phyloP scores from a whole-genome alignment of 2,888 invertebrate genomes.

The Hipparchia sbordonii region DNA sequence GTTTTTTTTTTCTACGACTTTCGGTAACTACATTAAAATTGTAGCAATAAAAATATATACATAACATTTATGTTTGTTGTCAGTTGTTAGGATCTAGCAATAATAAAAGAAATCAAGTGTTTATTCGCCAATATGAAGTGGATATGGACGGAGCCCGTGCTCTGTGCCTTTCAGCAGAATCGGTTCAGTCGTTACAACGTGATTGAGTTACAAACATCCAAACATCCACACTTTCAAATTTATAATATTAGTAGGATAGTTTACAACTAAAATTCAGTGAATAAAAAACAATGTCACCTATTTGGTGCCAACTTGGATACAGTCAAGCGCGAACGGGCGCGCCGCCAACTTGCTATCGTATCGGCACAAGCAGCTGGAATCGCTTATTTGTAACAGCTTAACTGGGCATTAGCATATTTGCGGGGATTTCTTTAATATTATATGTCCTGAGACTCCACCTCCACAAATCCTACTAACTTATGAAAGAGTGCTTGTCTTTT shows the following conservation, averaged over 20 bases:
- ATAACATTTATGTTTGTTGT: no score
- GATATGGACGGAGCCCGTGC: no score
- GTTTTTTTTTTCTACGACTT: not conserved
- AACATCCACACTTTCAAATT: no score
- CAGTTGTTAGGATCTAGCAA: no score
- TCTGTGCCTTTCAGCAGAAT: no score
- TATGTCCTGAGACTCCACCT: not conserved
- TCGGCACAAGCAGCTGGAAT: constrained; percentile 47
- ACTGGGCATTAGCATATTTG: constrained; percentile 43
- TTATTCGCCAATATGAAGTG: no score
- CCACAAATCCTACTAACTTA: not conserved
- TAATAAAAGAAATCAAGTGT: no score
- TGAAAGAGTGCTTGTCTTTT: no score
- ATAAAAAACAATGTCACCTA: constrained; percentile 16
- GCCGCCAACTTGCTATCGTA: constrained; percentile 46
- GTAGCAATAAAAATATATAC: no score
- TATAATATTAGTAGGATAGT: not conserved
- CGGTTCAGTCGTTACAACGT: no score
- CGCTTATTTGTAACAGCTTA: constrained; percentile 50
- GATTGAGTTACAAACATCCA: no score
- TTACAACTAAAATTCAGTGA: constrained; percentile 2
- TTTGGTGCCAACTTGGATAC: constrained; percentile 19
- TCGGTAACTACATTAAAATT: not conserved
- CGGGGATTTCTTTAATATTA: constrained; percentile 33
- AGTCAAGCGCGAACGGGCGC: constrained; percentile 39